Percentiles rank a stretch among this genome's conserved stretches.
These are phyloP conservation scores for Napeogenes inachia DNA, from an alignment of 2,888 invertebrate genomes.

Conservation along the genomic window DNA sequence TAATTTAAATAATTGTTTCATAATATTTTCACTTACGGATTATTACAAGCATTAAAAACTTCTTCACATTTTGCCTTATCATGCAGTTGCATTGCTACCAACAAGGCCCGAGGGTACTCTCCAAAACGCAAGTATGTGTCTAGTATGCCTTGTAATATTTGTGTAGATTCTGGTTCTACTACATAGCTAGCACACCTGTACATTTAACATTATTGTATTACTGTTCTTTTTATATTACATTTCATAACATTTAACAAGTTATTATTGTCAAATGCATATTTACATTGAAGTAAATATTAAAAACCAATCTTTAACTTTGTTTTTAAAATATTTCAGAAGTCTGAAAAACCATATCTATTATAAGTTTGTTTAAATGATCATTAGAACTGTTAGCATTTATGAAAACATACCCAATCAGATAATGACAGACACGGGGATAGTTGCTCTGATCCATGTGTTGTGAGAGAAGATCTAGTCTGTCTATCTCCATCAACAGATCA, in stretches of 20 bases:
- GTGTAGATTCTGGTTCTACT: slow-evolving; percentile 94
- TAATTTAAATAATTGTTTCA: background rate
- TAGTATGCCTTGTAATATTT: slow-evolving; percentile 88
- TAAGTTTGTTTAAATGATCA: too few relatives aligned
- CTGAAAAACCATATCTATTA: too few relatives aligned
- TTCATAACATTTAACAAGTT: too few relatives aligned
- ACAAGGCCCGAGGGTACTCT: slow-evolving; percentile 92
- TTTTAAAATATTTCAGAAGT: too few relatives aligned
- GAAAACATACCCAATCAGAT: slow-evolving; percentile 80
- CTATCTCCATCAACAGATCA: slow-evolving; percentile 98
- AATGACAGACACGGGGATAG: slow-evolving; percentile 94
- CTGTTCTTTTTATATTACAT: background rate
- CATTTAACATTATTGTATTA: slow-evolving; percentile 18
- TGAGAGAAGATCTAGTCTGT: slow-evolving; percentile 89
- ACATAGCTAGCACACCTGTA: slow-evolving; percentile 95
- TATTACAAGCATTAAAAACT: slow-evolving; percentile 90
- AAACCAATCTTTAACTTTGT: too few relatives aligned
- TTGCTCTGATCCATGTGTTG: slow-evolving; percentile 93
- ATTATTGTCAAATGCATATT: too few relatives aligned
- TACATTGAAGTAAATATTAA: too few relatives aligned
- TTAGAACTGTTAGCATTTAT: background rate
- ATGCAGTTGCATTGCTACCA: slow-evolving; percentile 94
- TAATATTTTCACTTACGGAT: slow-evolving; percentile 80
- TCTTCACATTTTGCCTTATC: slow-evolving; percentile 86
- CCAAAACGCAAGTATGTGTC: slow-evolving; percentile 91